These are phyloP conservation scores for Aquatica leii DNA, from an alignment of 2,888 invertebrate genomes.

Conservation along the genomic window DNA sequence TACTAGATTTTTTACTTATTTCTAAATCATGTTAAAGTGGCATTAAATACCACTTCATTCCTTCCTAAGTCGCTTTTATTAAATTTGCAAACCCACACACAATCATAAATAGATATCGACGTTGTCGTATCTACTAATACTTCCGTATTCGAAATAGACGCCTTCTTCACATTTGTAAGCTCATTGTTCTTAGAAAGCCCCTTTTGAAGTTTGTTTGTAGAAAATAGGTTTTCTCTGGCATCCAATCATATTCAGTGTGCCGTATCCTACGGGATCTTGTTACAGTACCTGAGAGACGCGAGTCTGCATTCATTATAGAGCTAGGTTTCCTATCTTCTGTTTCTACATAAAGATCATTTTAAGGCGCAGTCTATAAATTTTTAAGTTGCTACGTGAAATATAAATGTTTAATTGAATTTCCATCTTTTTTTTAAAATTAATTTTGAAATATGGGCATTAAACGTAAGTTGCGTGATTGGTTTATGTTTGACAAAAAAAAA, in stretches of 20 bases:
- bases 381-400: slow-evolving; percentile 33
- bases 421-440: too few species aligned
- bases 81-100: too few species aligned
- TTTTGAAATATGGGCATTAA: too few species aligned
- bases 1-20: too few species aligned
- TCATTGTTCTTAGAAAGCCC: slow-evolving; percentile 18
- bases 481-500: too few species aligned
- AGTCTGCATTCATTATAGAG: slow-evolving; percentile 34
- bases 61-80: too few species aligned
- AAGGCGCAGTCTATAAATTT: slow-evolving; percentile 34
- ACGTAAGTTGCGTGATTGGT: too few species aligned
- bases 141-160: not conserved
- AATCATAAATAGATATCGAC: too few species aligned
- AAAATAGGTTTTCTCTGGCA: slow-evolving; percentile 30
- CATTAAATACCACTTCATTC: too few species aligned
- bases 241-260: slow-evolving; percentile 34
- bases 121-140: too few species aligned
- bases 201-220: slow-evolving; percentile 16
- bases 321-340: slow-evolving; percentile 28
- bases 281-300: slow-evolving; percentile 35
- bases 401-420: slow-evolving; percentile 36
- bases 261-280: slow-evolving; percentile 35
- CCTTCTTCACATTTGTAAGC: slow-evolving; percentile 11
- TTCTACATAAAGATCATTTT: slow-evolving; percentile 35
- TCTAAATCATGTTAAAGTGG: too few species aligned